Evolutionary conservation across 2,113 vertebrate species (phyloP).

Genomic region (Motacilla alba): DNA sequence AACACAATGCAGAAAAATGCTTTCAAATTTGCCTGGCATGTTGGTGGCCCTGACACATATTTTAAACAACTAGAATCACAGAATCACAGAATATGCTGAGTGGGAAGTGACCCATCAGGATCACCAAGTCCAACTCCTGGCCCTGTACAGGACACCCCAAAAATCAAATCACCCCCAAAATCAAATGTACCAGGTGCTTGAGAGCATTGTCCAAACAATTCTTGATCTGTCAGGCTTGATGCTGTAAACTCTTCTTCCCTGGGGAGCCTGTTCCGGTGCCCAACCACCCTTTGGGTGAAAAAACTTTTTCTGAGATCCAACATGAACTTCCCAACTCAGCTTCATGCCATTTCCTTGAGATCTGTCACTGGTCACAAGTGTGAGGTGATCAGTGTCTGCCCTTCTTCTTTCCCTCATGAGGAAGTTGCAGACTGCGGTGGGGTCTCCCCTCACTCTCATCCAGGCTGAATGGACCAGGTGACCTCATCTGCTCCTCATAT

Average conservation of each 20-base stretch:
- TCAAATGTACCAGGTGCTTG: background rate
- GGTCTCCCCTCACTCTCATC: background rate
- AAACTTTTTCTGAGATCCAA: background rate
- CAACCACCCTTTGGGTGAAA: background rate
- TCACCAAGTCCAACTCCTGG: background rate
- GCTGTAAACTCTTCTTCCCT: background rate
- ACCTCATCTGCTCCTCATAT: rapidly evolving
- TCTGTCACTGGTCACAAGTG: background rate
- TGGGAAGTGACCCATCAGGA: background rate
- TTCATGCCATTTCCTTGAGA: background rate
- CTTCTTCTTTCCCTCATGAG: background rate
- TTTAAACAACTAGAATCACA: background rate
- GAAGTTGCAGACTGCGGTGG: background rate
- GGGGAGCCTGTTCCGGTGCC: background rate
- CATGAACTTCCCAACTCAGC: background rate
- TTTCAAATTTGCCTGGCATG: background rate
- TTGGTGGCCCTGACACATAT: background rate
- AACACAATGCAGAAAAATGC: background rate
- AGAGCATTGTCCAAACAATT: background rate
- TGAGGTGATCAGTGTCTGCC: background rate
- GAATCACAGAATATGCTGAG: background rate
- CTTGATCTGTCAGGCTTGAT: background rate
- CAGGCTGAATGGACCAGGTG: background rate
- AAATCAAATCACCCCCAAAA: background rate
- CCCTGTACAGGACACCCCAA: background rate